Evolutionary conservation across 1,140 invertebrate species (phyloP).

Genomic region (Drosophila aff.): DNA sequence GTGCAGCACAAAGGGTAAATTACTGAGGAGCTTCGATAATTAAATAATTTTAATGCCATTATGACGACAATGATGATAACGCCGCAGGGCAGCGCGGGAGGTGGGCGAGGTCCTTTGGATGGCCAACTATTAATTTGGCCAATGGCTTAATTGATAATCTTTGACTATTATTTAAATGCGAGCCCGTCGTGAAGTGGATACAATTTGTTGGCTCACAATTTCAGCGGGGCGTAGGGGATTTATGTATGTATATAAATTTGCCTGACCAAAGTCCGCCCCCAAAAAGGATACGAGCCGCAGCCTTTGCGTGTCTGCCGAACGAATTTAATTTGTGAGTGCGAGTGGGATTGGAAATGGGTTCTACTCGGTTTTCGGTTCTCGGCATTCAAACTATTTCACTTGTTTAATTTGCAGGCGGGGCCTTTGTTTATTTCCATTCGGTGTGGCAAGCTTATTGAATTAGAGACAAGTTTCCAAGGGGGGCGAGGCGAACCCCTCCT

Average conservation of each 20-base stretch:
- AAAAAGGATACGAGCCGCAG: slow-evolving; percentile 5
- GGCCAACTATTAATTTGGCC: slow-evolving; percentile 77
- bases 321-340: slow-evolving; percentile 62
- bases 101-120: slow-evolving; percentile 28
- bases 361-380: slow-evolving; percentile 21
- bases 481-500: background rate
- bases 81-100: background rate
- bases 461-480: background rate
- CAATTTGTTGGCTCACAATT: slow-evolving; percentile 75
- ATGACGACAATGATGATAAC: slow-evolving; percentile 21
- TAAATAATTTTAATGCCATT: slow-evolving; percentile 55
- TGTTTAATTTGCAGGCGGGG: slow-evolving; percentile 43
- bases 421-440: slow-evolving; percentile 12
- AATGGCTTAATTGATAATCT: slow-evolving; percentile 80
- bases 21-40: slow-evolving; percentile 44
- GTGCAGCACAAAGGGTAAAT: slow-evolving; percentile 33
- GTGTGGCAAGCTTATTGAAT: slow-evolving; percentile 42
- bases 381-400: slow-evolving; percentile 54
- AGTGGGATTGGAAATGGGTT: slow-evolving; percentile 9
- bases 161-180: slow-evolving; percentile 80
- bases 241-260: background rate
- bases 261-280: slow-evolving; percentile 14
- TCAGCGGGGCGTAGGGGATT: background rate
- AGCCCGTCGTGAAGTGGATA: slow-evolving; percentile 55
- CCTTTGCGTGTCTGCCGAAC: slow-evolving; percentile 49